phyloP scores from a whole-genome alignment of 2,888 invertebrate genomes.

The Polyommatus icarus region DNA sequence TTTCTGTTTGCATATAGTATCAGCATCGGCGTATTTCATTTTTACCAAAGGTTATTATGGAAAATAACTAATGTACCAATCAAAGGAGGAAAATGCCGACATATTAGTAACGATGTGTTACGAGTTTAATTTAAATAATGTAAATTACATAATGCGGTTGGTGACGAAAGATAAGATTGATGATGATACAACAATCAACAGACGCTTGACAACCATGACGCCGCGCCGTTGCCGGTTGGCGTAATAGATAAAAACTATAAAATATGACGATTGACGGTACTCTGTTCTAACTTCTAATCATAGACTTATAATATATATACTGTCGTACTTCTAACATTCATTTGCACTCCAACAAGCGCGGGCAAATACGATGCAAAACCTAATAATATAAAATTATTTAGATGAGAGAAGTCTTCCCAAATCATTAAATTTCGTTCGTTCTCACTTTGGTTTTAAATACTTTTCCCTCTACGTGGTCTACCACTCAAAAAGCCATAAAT shows the following conservation, averaged over 20 bases:
- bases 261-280: too few species aligned
- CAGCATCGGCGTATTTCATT: constrained; percentile 1
- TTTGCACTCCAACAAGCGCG: neutral
- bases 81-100: constrained; percentile 3
- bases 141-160: neutral
- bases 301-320: too few species aligned
- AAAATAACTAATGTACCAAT: neutral
- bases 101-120: neutral
- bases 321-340: neutral
- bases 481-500: too few species aligned
- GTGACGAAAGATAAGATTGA: constrained; percentile 13
- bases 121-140: neutral
- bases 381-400: too few species aligned
- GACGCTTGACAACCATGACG: constrained; percentile 10
- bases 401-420: too few species aligned
- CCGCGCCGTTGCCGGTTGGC: neutral
- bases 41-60: constrained; percentile 7
- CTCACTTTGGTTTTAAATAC: too few species aligned
- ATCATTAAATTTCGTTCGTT: too few species aligned
- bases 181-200: constrained; percentile 7
- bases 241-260: neutral
- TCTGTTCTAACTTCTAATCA: too few species aligned
- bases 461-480: too few species aligned
- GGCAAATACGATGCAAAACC: neutral
- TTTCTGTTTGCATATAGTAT: constrained; percentile 6